Evolutionary conservation across 2,888 invertebrate genomes (phyloP).

Genomic region (Idaea biselata): DNA sequence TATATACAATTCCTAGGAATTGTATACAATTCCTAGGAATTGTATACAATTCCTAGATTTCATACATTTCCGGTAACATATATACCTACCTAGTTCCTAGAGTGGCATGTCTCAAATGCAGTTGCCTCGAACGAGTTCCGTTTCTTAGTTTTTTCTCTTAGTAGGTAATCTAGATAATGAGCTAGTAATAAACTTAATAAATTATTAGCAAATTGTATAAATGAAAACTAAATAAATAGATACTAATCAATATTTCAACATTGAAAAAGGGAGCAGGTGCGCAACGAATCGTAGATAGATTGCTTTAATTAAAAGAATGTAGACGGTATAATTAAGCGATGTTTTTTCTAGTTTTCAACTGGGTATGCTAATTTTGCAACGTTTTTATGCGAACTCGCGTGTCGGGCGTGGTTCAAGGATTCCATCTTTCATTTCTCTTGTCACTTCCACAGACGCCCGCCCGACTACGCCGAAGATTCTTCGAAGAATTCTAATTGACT

Average conservation of each 20-base stretch:
- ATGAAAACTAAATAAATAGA: neutral
- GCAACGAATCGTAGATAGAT: neutral
- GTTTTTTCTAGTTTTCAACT: constrained; percentile 35
- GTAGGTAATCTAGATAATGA: too few relatives aligned
- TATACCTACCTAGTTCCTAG: too few relatives aligned
- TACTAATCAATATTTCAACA: neutral
- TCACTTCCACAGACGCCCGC: constrained; percentile 50
- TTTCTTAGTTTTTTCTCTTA: too few relatives aligned
- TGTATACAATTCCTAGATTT: too few relatives aligned
- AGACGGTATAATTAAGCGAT: constrained; percentile 10
- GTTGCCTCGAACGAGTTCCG: too few relatives aligned
- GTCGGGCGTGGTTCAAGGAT: constrained; percentile 53
- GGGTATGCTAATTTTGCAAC: constrained; percentile 56
- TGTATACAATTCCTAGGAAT: too few relatives aligned
- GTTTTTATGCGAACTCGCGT: constrained; percentile 62
- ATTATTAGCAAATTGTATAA: neutral
- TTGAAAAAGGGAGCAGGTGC: neutral
- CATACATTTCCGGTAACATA: too few relatives aligned
- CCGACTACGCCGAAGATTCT: constrained; percentile 4
- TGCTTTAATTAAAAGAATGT: constrained; percentile 1
- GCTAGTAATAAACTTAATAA: neutral
- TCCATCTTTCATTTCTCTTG: constrained; percentile 62
- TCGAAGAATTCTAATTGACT: constrained; percentile 17
- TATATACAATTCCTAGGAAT: too few relatives aligned
- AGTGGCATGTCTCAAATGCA: too few relatives aligned